phyloP scores from a whole-genome alignment of 2,888 invertebrate genomes.

The Philereme transversata region DNA sequence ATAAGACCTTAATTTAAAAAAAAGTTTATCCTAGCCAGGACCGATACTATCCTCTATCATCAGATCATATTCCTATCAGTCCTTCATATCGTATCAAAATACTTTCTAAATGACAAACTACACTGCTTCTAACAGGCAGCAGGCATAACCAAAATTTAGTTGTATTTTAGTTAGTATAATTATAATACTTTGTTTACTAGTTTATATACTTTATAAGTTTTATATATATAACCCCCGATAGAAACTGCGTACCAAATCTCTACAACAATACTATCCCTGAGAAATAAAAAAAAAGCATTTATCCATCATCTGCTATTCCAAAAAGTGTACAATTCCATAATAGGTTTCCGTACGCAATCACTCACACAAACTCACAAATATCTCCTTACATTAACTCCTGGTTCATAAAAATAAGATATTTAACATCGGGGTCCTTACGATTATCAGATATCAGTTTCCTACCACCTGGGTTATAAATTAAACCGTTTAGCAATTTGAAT shows the following conservation, averaged over 20 bases:
- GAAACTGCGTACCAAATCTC: constrained; percentile 9
- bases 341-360: constrained; percentile 12
- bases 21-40: constrained; percentile 19
- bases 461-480: not conserved
- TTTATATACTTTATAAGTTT: not conserved
- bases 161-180: too few species aligned
- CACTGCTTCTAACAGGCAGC: constrained; percentile 15
- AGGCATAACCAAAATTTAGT: too few species aligned
- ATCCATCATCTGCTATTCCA: constrained; percentile 19
- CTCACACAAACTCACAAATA: constrained; percentile 9
- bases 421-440: constrained; percentile 1
- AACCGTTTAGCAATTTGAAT: not conserved
- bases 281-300: constrained; percentile 8
- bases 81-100: constrained; percentile 31
- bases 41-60: constrained; percentile 37
- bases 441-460: too few species aligned
- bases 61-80: constrained; percentile 54
- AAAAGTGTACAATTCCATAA: constrained; percentile 13
- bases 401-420: too few species aligned
- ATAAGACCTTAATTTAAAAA: not conserved
- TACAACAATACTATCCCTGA: constrained; percentile 11
- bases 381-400: not conserved
- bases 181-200: too few species aligned
- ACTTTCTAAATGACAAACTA: constrained; percentile 15
- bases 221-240: constrained; percentile 7